Evolutionary conservation across 2,888 invertebrate genomes (phyloP).

Genomic region (Chironomus tentans): DNA sequence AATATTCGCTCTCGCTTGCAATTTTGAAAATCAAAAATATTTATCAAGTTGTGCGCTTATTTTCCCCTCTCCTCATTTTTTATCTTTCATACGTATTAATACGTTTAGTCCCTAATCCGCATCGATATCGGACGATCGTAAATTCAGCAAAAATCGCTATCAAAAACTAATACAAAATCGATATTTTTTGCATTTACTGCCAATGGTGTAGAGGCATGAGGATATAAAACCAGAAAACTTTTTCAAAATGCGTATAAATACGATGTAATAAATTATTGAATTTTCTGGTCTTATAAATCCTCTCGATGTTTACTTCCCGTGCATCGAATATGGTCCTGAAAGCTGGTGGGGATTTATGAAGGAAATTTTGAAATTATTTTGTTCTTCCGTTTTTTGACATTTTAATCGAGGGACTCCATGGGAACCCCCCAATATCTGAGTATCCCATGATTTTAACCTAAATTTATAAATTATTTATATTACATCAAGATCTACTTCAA

Average conservation of each 20-base stretch:
- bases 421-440: too few species aligned
- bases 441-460: too few species aligned
- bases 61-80: too few species aligned
- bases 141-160: neutral
- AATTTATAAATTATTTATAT: too few species aligned
- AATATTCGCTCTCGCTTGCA: neutral
- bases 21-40: neutral
- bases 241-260: neutral
- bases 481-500: too few species aligned
- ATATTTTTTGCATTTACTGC: slow-evolving; percentile 6
- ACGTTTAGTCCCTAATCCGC: neutral
- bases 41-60: neutral
- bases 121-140: neutral
- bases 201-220: too few species aligned
- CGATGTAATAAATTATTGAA: slow-evolving; percentile 7
- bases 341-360: too few species aligned
- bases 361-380: too few species aligned
- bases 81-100: neutral
- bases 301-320: neutral
- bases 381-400: too few species aligned
- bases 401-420: too few species aligned
- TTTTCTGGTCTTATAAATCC: neutral
- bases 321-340: too few species aligned
- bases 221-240: neutral
- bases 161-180: slow-evolving; percentile 15